Evolutionary conservation across 1,140 invertebrate genomes (phyloP).

Genomic region (Platyscapa corneri): DNA sequence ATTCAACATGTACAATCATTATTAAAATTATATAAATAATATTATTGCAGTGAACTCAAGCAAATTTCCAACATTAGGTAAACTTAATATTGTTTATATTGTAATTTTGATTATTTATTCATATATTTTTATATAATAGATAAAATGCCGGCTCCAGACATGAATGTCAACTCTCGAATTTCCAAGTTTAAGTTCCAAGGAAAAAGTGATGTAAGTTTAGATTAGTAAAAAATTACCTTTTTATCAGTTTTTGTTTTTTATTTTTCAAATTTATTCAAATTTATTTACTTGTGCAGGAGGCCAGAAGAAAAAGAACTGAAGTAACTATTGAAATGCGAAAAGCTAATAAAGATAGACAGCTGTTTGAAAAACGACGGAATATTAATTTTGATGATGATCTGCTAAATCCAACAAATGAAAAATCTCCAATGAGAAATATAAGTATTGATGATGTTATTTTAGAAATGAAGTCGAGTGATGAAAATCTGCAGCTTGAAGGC

Average conservation of each 20-base stretch:
- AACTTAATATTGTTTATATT: background rate
- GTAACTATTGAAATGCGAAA: conserved; percentile 93
- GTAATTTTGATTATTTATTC: background rate
- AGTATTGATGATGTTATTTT: conserved; percentile 79
- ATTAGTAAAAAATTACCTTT: background rate
- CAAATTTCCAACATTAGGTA: no score
- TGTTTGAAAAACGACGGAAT: conserved; percentile 92
- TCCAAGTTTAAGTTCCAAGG: conserved; percentile 50
- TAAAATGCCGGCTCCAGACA: conserved; percentile 51
- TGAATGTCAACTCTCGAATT: conserved; percentile 27
- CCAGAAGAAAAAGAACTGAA: conserved; percentile 90
- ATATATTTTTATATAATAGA: background rate
- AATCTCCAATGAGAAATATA: conserved; percentile 71
- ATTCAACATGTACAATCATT: no score
- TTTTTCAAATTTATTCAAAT: background rate
- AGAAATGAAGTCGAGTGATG: conserved; percentile 79
- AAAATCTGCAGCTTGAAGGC: conserved; percentile 78
- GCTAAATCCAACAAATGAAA: conserved; percentile 75
- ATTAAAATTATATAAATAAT: no score
- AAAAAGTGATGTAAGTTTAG: conserved; percentile 41
- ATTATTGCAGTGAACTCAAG: no score
- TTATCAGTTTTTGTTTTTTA: background rate
- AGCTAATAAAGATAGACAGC: conserved; percentile 94
- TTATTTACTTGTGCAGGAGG: conserved; percentile 78
- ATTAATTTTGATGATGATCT: conserved; percentile 78